phyloP scores from a whole-genome alignment of 2,113 vertebrate genomes.

The Ahaetulla prasina region DNA sequence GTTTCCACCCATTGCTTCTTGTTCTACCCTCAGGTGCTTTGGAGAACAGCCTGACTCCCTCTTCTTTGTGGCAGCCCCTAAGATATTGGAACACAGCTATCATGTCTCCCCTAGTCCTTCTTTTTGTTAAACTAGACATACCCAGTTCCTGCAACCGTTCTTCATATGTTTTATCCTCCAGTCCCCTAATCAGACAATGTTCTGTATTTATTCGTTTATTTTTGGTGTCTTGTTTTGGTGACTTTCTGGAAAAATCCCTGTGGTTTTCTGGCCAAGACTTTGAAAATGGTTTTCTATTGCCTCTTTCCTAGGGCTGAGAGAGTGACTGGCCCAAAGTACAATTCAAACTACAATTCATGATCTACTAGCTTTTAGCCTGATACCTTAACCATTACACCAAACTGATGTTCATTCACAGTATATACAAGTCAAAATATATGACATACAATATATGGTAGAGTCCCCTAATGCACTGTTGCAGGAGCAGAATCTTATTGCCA shows the following conservation, averaged over 20 bases:
- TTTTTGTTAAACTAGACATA: too few relatives aligned
- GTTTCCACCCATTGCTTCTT: too few relatives aligned
- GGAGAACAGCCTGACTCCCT: too few relatives aligned
- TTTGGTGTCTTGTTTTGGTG: background rate
- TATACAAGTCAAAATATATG: background rate
- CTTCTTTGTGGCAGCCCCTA: too few relatives aligned
- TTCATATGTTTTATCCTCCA: too few relatives aligned
- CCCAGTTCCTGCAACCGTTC: too few relatives aligned
- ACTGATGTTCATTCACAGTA: background rate
- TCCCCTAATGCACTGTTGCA: background rate
- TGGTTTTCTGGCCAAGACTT: background rate
- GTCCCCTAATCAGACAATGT: too few relatives aligned
- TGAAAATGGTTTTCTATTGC: background rate
- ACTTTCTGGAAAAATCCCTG: background rate
- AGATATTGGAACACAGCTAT: too few relatives aligned
- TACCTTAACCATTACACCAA: background rate
- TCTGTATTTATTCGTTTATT: background rate
- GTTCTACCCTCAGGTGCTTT: too few relatives aligned
- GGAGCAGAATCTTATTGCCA: background rate
- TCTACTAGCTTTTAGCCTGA: background rate
- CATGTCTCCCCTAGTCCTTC: too few relatives aligned
- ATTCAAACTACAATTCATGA: background rate
- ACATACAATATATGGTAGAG: background rate
- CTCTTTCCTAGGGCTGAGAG: background rate
- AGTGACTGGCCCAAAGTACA: background rate